Evolutionary conservation across 1,140 invertebrate species (phyloP).

Genomic region (Euwallacea similis): DNA sequence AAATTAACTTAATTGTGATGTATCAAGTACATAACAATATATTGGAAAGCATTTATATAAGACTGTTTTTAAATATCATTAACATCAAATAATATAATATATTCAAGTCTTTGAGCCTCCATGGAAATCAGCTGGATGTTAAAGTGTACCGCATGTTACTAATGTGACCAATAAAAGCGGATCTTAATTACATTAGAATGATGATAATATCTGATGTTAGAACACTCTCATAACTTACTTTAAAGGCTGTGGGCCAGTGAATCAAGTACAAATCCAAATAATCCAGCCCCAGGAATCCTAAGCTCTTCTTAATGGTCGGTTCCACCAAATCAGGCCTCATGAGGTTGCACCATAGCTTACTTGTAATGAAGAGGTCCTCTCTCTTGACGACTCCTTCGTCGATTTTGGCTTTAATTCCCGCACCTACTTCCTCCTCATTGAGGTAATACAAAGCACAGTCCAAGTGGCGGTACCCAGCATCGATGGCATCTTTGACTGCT

Average conservation of each 20-base stretch:
- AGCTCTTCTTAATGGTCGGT: conserved; percentile 61
- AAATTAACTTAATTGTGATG: too few species aligned
- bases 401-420: conserved; percentile 72
- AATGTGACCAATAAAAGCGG: too few species aligned
- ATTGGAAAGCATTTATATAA: too few species aligned
- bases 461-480: conserved; percentile 71
- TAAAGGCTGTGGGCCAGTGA: conserved; percentile 71
- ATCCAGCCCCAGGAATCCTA: conserved; percentile 65
- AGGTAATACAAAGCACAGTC: conserved; percentile 69
- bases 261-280: conserved; percentile 80
- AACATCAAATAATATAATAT: too few species aligned
- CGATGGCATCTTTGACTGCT: conserved; percentile 75
- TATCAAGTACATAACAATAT: too few species aligned
- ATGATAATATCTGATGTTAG: too few species aligned
- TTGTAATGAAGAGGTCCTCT: conserved; percentile 67
- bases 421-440: conserved; percentile 84
- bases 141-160: too few species aligned
- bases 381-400: conserved; percentile 68
- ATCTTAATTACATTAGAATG: too few species aligned
- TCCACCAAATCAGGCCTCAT: conserved; percentile 64
- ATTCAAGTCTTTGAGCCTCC: too few species aligned
- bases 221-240: conserved; percentile 36
- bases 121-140: too few species aligned
- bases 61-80: too few species aligned
- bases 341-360: conserved; percentile 71